Evolutionary conservation across 2,888 invertebrate species (phyloP).

Genomic region (Heliconius erato): DNA sequence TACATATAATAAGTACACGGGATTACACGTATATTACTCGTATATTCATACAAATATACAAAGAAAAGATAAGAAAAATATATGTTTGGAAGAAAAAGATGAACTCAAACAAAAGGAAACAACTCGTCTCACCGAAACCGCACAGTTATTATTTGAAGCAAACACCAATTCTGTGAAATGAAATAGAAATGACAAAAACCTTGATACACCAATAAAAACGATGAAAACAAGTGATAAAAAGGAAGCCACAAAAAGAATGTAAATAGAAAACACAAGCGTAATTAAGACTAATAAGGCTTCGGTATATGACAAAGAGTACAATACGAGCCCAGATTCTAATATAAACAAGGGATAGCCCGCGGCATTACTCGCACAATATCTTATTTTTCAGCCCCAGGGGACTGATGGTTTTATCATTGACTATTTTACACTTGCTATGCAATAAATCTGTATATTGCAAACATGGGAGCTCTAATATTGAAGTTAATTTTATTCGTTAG

Average conservation of each 20-base stretch:
- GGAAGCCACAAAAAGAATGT: conserved; percentile 67
- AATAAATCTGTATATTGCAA: conserved; percentile 23
- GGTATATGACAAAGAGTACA: conserved; percentile 67
- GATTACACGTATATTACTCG: neutral
- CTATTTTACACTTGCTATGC: conserved; percentile 20
- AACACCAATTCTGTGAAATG: neutral
- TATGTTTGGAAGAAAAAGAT: neutral
- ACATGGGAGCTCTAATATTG: conserved; percentile 4
- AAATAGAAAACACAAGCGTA: conserved; percentile 69
- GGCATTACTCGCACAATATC: conserved; percentile 42
- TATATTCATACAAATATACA: neutral
- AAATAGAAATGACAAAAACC: conserved; percentile 15
- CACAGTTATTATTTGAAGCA: conserved; percentile 15
- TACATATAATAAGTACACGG: neutral
- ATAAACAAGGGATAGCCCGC: conserved; percentile 40
- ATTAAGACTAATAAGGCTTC: conserved; percentile 79
- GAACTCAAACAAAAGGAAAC: conserved; percentile 4
- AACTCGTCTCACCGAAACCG: neutral
- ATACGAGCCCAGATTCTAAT: conserved; percentile 56
- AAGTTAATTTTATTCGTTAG: conserved; percentile 24
- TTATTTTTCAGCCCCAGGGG: conserved; percentile 34
- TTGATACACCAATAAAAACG: conserved; percentile 49
- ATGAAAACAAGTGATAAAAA: conserved; percentile 63
- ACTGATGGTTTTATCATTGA: conserved; percentile 33
- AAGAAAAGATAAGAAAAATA: neutral